phyloP scores from a whole-genome alignment of 2,888 invertebrate species.

The Pharmacophagus antenor region DNA sequence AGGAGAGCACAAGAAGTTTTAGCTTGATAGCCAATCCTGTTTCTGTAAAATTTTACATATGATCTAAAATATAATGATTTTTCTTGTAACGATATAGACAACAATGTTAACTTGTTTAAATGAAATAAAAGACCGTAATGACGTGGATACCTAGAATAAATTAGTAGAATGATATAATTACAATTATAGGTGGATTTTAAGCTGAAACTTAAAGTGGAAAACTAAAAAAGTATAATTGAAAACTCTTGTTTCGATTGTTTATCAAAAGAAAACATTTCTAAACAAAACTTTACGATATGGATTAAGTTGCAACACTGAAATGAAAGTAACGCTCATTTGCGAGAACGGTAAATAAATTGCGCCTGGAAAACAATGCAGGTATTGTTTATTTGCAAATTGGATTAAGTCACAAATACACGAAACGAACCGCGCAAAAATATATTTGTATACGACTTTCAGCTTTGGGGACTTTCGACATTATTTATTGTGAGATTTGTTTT shows the following conservation, averaged over 20 bases:
- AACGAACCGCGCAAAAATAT: conserved; percentile 3
- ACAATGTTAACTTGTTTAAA: not conserved
- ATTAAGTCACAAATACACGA: conserved; percentile 49
- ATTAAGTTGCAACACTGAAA: conserved; percentile 56
- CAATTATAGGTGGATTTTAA: not conserved
- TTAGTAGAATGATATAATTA: not conserved
- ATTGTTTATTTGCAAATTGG: conserved; percentile 71
- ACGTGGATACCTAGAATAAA: not conserved
- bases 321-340: conserved; percentile 66
- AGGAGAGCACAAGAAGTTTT: not conserved
- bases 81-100: not conserved
- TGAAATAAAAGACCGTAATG: not conserved
- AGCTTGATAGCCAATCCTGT: not conserved
- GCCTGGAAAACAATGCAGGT: conserved; percentile 69
- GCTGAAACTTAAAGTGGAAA: not conserved
- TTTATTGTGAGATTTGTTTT: conserved; percentile 28
- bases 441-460: conserved; percentile 27
- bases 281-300: conserved; percentile 60
- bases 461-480: conserved; percentile 24
- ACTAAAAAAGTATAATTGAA: not conserved
- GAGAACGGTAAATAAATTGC: conserved; percentile 70
- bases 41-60: not conserved
- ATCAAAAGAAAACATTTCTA: conserved; percentile 35
- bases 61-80: not conserved
- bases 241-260: not conserved